A percentile compares a stretch with the other conserved stretches of the same genome.
phyloP scores from a whole-genome alignment of 2,797 vertebrate species.

The Gorsachius magnificus region DNA sequence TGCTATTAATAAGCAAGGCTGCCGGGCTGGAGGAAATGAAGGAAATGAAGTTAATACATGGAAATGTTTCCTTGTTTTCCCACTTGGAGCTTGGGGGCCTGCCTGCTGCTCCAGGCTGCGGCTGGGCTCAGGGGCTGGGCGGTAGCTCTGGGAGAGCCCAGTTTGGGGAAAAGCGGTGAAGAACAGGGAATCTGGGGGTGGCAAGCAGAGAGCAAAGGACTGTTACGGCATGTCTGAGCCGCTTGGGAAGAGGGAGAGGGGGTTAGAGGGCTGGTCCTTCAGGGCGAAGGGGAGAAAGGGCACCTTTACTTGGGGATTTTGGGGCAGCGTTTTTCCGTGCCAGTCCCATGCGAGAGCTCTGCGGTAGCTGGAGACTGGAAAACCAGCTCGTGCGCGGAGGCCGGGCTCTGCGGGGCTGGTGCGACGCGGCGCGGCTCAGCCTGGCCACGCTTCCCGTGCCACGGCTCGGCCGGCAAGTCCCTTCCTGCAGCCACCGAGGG shows the following conservation, averaged over 20 bases:
- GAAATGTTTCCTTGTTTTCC: slow-evolving; percentile 60
- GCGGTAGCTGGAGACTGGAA: not conserved
- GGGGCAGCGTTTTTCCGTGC: not conserved
- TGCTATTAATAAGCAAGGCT: slow-evolving; percentile 31
- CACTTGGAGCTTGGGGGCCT: not conserved
- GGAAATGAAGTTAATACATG: slow-evolving; percentile 53
- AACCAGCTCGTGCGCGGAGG: not conserved
- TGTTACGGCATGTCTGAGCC: not conserved
- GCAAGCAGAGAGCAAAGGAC: not conserved
- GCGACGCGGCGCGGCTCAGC: not conserved
- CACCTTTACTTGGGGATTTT: not conserved
- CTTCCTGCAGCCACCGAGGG: not conserved
- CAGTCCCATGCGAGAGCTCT: accelerated
- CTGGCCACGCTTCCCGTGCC: not conserved
- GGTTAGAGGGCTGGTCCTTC: not conserved
- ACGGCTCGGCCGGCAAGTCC: not conserved
- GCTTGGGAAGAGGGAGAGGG: not conserved
- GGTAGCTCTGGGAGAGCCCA: not conserved
- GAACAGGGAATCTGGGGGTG: not conserved
- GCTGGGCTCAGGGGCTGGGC: not conserved
- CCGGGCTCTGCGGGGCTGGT: not conserved
- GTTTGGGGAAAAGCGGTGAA: not conserved
- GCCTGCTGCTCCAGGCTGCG: not conserved
- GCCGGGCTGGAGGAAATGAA: not conserved
- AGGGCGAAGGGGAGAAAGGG: not conserved